These are phyloP conservation scores for Achroia grisella DNA, from an alignment of 1,140 invertebrate genomes.

Conservation along the genomic window DNA sequence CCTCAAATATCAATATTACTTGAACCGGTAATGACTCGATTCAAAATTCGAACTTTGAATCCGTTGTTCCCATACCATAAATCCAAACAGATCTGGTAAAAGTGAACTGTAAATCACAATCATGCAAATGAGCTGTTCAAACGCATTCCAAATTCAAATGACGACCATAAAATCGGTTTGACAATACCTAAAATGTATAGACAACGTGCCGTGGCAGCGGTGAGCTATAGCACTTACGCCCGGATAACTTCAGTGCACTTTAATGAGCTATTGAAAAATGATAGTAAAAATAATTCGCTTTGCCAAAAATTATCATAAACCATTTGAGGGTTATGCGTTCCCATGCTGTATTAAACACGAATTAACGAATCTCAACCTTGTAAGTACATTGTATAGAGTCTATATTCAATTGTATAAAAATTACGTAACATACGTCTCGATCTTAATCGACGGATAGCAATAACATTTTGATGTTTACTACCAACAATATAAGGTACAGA, in stretches of 20 bases:
- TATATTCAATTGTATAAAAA: too few relatives aligned
- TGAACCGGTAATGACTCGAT: slow-evolving; percentile 11
- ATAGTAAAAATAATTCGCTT: slow-evolving; percentile 53
- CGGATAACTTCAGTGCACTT: slow-evolving; percentile 35
- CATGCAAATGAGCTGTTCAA: slow-evolving; percentile 63
- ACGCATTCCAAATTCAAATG: slow-evolving; percentile 56
- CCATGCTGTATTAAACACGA: slow-evolving; percentile 12
- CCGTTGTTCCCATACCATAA: slow-evolving; percentile 30
- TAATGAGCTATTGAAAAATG: slow-evolving; percentile 73
- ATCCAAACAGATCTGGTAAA: slow-evolving; percentile 31
- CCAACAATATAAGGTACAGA: slow-evolving; percentile 7
- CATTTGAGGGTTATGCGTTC: slow-evolving; percentile 47
- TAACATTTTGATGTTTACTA: too few relatives aligned
- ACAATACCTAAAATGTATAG: slow-evolving; percentile 41
- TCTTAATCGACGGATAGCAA: too few relatives aligned
- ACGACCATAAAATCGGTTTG: slow-evolving; percentile 56
- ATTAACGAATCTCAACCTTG: slow-evolving; percentile 11
- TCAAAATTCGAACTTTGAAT: slow-evolving; percentile 13
- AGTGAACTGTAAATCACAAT: slow-evolving; percentile 65
- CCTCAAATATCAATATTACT: too few relatives aligned
- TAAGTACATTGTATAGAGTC: too few relatives aligned
- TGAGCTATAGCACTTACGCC: slow-evolving; percentile 52
- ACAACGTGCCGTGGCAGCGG: slow-evolving; percentile 12
- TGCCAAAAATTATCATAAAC: slow-evolving; percentile 58
- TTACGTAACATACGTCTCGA: too few relatives aligned